Conservation (phyloP, 2,888 invertebrate genomes). For the Mylabris sibirica region DNA sequence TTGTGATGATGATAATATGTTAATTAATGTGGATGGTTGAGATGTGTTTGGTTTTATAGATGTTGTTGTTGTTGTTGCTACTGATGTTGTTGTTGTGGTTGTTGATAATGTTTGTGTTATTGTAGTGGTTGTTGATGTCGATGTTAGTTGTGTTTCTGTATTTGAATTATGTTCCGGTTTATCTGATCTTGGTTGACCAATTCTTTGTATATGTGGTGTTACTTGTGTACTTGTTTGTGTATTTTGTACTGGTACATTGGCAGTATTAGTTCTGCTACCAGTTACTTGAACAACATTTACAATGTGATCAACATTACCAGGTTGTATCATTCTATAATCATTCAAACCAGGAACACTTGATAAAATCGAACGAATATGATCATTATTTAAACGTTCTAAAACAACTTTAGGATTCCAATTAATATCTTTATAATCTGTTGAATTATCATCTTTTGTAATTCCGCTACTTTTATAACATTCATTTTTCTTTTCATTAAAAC, state of each 20-base stretch:
- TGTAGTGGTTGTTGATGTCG: slow-evolving; percentile 36
- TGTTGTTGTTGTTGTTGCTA: slow-evolving; percentile 33
- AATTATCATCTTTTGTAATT: not conserved
- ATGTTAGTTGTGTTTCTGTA: slow-evolving; percentile 38
- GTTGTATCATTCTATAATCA: slow-evolving; percentile 68
- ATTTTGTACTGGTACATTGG: slow-evolving; percentile 49
- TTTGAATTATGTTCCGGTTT: slow-evolving; percentile 48
- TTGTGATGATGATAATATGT: slow-evolving; percentile 65
- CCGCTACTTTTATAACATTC: not conserved
- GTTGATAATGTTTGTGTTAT: slow-evolving; percentile 23
- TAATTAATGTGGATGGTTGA: slow-evolving; percentile 62
- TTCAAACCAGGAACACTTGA: slow-evolving; percentile 67
- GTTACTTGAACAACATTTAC: slow-evolving; percentile 60
- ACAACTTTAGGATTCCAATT: slow-evolving; percentile 23
- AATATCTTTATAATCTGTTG: slow-evolving; percentile 3
- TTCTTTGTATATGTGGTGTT: slow-evolving; percentile 62
- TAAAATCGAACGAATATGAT: slow-evolving; percentile 51
- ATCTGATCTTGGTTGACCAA: slow-evolving; percentile 60
- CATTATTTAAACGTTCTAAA: slow-evolving; percentile 43
- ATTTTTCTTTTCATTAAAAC: not conserved
- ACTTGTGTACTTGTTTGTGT: slow-evolving; percentile 60
- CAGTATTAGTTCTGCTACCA: slow-evolving; percentile 48
- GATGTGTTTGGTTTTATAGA: slow-evolving; percentile 51
- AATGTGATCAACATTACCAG: slow-evolving; percentile 59
- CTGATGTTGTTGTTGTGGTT: slow-evolving; percentile 39